phyloP scores from a whole-genome alignment of 2,113 vertebrate species.

The Meleagris gallopavo region DNA sequence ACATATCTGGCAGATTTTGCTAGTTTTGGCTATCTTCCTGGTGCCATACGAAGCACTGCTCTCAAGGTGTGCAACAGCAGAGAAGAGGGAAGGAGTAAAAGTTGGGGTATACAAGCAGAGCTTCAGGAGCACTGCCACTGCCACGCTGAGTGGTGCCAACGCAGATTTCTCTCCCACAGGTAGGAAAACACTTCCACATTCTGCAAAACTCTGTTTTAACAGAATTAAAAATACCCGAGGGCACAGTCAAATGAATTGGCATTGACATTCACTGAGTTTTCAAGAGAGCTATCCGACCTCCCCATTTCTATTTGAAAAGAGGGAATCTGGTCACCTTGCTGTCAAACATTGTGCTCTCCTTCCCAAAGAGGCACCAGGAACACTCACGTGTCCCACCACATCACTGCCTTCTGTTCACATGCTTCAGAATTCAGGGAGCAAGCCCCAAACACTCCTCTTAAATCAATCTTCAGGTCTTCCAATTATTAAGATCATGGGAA shows the following conservation, averaged over 20 bases:
- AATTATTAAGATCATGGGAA: background rate
- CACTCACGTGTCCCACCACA: no score
- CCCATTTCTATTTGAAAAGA: background rate
- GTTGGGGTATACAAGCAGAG: accelerated
- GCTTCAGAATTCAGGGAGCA: no score
- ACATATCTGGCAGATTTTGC: background rate
- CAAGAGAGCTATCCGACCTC: no score
- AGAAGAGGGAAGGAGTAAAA: background rate
- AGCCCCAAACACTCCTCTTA: background rate
- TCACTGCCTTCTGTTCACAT: background rate
- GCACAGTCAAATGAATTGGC: background rate
- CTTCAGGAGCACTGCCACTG: background rate
- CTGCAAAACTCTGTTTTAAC: background rate
- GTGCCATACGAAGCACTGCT: background rate
- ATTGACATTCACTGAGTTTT: background rate
- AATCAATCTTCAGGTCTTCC: background rate
- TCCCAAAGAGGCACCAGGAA: background rate
- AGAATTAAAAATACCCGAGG: no score
- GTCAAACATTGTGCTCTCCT: background rate
- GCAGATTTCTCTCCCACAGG: no score
- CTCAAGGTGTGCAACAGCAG: background rate
- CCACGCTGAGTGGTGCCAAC: background rate
- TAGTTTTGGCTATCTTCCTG: background rate
- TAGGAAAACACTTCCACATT: background rate
- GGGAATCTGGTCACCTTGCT: background rate